A percentile compares a stretch with the other conserved stretches of the same genome.
These are phyloP conservation scores for Xestoiulus laeticollis DNA, from an alignment of 2,888 invertebrate species.

Conservation along the genomic window DNA sequence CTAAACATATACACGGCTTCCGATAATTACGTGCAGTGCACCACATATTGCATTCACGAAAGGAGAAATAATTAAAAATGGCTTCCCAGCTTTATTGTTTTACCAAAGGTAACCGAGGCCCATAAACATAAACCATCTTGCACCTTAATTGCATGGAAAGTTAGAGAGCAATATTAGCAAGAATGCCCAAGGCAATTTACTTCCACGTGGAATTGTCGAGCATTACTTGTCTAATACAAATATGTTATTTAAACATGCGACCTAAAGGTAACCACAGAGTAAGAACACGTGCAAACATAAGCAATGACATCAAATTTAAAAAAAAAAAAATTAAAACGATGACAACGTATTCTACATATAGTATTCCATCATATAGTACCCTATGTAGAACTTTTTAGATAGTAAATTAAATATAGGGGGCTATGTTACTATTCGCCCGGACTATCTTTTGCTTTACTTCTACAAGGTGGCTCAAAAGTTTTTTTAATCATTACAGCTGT, in stretches of 20 bases:
- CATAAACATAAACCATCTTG: constrained; percentile 31
- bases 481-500: too few relatives aligned
- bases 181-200: constrained; percentile 8
- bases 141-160: not conserved
- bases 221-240: not conserved
- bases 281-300: not conserved
- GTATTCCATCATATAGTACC: too few relatives aligned
- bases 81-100: constrained; percentile 1
- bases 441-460: too few relatives aligned
- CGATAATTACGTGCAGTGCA: constrained; percentile 27
- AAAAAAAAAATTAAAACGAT: not conserved
- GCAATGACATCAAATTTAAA: too few relatives aligned
- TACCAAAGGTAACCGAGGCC: constrained; percentile 25
- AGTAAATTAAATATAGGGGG: too few relatives aligned
- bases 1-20: not conserved
- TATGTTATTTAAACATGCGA: not conserved
- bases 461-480: too few relatives aligned
- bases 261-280: too few relatives aligned
- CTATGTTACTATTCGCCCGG: too few relatives aligned
- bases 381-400: too few relatives aligned
- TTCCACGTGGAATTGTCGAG: not conserved
- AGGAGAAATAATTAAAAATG: constrained; percentile 30
- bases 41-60: not conserved
- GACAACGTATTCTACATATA: too few relatives aligned
- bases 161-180: not conserved